Base-by-base conservation (phyloP, 2,888 invertebrate species). In the Pachymerium ferrugineum region DNA sequence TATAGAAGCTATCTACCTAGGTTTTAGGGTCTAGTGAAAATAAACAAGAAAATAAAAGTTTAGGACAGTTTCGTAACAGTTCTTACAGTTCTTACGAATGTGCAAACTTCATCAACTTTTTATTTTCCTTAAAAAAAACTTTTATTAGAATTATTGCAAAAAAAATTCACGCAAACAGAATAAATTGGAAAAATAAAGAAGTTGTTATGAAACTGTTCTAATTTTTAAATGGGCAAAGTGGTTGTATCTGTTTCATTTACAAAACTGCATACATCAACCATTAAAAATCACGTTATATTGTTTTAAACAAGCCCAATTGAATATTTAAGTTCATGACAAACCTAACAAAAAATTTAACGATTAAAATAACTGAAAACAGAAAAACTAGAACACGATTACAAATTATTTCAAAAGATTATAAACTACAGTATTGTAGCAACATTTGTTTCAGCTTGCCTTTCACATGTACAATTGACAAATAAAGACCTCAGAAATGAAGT, bases 1-100 rank as follows among this genome's bases (percentile, higher is more conserved):
- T 71, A 71, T 16, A 71, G 71, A 38, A 38, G 71, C 71, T 71
- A 71, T 38, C 71, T 71, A 71, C 31, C 28, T 28, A 38, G 22
- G 33, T 38, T 62, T 62, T 62, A 62, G 62, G 62, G 28, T 62
- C 62, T 62, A 62, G 62, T 62, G 28, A 62, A 38, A 4, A 3
- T n/a, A 38, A 62, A 62, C 22, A 54, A 22, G 1, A 54, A 62
- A 22, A n/a, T 28, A 62, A 62, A 25, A 71, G 28, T 19, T 38
- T 69, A 38, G 35, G 19, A 28, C 35, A 71, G 71, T 71, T 35
- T 71, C 71, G 19, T 28, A 38, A 38, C 71, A 33, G 70, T 70
- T 31, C 16, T 33, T 28, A 33, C 33, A 38, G 35, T 22, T 38
- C n/a, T n/a, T n/a, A n/a, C n/a, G 62, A 62, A 62, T 28, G 28